A percentile compares a stretch with the other conserved stretches of the same genome.
Evolutionary conservation across 2,888 invertebrate genomes (phyloP).

Genomic region (Phymatocera aterrima): DNA sequence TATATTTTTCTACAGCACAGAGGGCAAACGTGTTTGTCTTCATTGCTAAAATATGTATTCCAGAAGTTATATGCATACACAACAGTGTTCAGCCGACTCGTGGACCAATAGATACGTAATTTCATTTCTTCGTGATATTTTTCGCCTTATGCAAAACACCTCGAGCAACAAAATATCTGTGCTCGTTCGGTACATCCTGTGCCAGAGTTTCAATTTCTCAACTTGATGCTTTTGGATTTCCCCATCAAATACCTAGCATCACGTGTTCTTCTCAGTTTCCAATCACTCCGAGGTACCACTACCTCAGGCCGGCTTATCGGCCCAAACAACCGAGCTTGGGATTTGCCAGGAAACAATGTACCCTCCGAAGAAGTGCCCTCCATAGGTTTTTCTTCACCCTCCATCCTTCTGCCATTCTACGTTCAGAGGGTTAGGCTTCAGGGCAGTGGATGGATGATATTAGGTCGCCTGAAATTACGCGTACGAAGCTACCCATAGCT

Average conservation of each 20-base stretch:
- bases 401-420: neutral
- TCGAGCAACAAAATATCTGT: neutral
- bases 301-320: neutral
- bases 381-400: neutral
- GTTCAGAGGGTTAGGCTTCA: neutral
- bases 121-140: neutral
- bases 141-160: neutral
- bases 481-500: neutral
- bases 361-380: constrained; percentile 14
- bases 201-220: neutral
- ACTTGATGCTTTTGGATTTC: neutral
- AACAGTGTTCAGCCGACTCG: neutral
- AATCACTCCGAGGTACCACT: neutral
- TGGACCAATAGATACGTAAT: constrained; percentile 1
- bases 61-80: neutral
- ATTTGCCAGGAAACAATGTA: neutral
- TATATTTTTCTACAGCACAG: neutral
- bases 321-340: neutral
- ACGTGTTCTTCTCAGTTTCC: neutral
- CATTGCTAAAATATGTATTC: neutral
- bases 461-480: neutral
- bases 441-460: neutral
- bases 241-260: neutral
- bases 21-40: neutral
- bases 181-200: neutral